Conservation (phyloP, 2,888 invertebrate species). For the Clusia tigrina region DNA sequence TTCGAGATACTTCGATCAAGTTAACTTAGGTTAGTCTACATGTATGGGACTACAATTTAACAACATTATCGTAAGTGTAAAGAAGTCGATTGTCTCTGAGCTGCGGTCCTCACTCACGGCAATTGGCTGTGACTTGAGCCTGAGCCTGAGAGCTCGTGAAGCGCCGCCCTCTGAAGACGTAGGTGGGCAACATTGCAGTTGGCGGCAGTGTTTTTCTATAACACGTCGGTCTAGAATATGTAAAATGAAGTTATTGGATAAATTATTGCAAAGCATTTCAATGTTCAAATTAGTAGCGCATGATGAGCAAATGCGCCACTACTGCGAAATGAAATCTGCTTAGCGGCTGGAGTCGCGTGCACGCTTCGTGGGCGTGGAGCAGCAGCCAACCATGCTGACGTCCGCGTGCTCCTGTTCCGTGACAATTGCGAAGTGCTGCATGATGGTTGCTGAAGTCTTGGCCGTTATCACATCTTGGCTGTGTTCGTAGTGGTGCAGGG, state of each 20-base stretch:
- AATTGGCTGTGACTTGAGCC: no score
- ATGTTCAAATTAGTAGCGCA: neutral
- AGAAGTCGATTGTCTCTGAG: no score
- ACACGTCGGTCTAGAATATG: neutral
- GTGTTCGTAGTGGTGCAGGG: neutral
- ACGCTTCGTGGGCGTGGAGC: neutral
- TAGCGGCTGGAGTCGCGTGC: neutral
- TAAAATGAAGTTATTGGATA: no score
- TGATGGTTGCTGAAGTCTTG: no score
- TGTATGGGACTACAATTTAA: no score
- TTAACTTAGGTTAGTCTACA: no score
- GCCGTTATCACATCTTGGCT: neutral
- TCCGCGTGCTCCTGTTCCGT: neutral
- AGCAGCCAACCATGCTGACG: neutral
- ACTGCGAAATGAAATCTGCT: neutral
- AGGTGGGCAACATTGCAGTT: constrained; percentile 4
- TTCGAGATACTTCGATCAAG: no score
- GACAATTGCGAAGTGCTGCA: neutral
- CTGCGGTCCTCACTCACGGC: no score
- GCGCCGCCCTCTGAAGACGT: neutral
- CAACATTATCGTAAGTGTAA: no score
- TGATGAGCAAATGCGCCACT: neutral
- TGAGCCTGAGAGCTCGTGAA: no score
- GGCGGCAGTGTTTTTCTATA: neutral
- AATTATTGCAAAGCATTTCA: neutral